phyloP scores from a whole-genome alignment of 2,113 vertebrate species.

The Pterocles gutturalis region DNA sequence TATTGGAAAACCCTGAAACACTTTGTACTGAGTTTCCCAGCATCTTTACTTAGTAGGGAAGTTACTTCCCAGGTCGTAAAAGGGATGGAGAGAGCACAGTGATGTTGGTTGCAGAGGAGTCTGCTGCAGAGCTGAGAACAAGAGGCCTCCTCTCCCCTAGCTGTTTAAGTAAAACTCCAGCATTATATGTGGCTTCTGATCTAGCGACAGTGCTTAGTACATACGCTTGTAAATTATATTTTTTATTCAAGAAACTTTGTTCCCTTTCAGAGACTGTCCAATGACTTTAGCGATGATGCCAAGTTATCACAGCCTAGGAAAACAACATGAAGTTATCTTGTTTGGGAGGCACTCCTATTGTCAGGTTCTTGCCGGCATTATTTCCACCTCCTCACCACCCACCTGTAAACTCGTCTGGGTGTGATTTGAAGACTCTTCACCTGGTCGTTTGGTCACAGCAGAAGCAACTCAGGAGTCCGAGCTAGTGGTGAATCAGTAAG shows the following conservation, averaged over 20 bases:
- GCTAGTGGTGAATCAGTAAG: too few species aligned
- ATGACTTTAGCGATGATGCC: rapidly evolving
- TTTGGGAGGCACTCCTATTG: neutral
- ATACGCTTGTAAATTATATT: neutral
- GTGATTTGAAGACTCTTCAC: neutral
- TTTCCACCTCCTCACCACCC: neutral
- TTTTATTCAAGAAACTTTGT: neutral
- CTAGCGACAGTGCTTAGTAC: neutral
- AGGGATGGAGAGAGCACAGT: neutral
- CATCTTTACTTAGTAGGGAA: neutral
- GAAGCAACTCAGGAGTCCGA: neutral
- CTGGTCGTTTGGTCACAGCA: neutral
- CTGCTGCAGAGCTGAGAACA: neutral
- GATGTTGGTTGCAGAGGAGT: neutral
- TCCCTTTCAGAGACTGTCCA: neutral
- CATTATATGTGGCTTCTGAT: neutral
- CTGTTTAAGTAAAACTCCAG: neutral
- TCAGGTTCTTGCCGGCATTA: neutral
- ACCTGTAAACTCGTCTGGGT: neutral
- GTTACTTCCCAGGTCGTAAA: neutral
- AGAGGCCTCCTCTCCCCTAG: neutral
- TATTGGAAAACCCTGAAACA: neutral
- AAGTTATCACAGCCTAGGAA: neutral
- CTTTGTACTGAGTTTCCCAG: neutral
- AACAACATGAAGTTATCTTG: neutral